Base-by-base conservation (phyloP, 2,113 vertebrate species). In the Cynopterus brachyotis region DNA sequence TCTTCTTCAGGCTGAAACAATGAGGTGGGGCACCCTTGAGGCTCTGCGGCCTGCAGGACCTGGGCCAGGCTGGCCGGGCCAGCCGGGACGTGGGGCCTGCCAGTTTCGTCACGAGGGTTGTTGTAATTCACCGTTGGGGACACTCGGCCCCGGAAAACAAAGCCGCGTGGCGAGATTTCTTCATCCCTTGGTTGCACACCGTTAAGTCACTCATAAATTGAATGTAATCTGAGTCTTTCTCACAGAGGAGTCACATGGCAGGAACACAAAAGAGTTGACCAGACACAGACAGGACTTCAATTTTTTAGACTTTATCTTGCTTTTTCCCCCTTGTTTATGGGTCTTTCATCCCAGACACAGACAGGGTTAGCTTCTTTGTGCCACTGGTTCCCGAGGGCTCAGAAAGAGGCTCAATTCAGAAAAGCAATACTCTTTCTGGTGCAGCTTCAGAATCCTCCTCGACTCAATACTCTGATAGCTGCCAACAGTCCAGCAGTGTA, bases 91-190 rank as follows among this genome's bases (percentile, higher is more conserved):
- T 19, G 32, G 83, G 81, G 47, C 62, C 75, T 40, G 83, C 9
- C 66, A 91, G 22, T 40, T 62, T 64, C 83, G 45, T 93, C 75
- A 88, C 0, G 40, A 97, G 89, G 94, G 67, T 64, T 81, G 50
- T 75, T 95, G 5, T 2, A 32, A 80, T 42, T 94, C 45, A 10
- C 53, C 78, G 85, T 37, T 91, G 28, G 0, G 95, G 66, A 80
- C 60, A 78, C 24, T 60, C 5, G 59, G 32, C 35, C 37, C 73
- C 15, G 93, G 73, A 95, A 98, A 98, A 20, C 1, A 93, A 84
- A 95, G 85, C 11, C 60, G 66, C 69, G 78, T 82, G 92, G 95
- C 64, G 55, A 90, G 76, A 91, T 85, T 88, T 90, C 89, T 83
- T 89, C 94, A 84, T 95, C 57, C 37, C 40, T 75, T 70, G 92